These are phyloP conservation scores for Drosophila novamexicana DNA, from an alignment of 1,140 invertebrate species.

Conservation along the genomic window DNA sequence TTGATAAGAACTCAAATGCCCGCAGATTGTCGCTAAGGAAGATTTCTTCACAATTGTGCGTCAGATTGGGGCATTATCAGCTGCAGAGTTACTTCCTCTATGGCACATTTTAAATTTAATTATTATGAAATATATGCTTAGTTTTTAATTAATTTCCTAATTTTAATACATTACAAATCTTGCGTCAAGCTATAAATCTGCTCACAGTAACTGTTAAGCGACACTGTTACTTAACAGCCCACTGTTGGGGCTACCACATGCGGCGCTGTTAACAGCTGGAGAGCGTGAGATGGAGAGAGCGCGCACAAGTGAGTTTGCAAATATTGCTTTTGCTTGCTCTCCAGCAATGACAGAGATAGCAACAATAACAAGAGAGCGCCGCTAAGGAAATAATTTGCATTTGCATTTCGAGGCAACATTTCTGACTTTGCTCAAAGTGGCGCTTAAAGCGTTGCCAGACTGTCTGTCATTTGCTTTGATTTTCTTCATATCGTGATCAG, in stretches of 20 bases:
- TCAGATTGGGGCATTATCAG: constrained; percentile 48
- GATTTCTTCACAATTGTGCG: constrained; percentile 23
- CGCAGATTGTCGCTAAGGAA: constrained; percentile 54
- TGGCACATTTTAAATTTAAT: constrained; percentile 4
- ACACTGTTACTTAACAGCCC: constrained; percentile 49
- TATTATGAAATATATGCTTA: constrained; percentile 37
- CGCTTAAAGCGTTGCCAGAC: constrained; percentile 57
- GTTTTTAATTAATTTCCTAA: constrained; percentile 36
- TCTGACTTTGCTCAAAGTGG: constrained; percentile 35
- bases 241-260: constrained; percentile 48
- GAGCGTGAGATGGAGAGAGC: background rate
- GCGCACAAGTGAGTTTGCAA: constrained; percentile 5
- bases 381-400: constrained; percentile 23
- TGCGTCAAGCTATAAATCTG: constrained; percentile 5
- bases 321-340: constrained; percentile 41
- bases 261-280: constrained; percentile 58
- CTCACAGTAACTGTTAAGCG: constrained; percentile 4
- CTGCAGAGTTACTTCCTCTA: constrained; percentile 10
- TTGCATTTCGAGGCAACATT: constrained; percentile 3
- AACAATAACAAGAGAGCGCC: constrained; percentile 44
- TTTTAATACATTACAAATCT: constrained; percentile 28
- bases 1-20: constrained; percentile 56
- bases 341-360: constrained; percentile 36
- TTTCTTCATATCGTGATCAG: constrained; percentile 2
- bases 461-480: constrained; percentile 9